Conservation (phyloP, 2,113 vertebrate genomes). For the Motacilla alba region DNA sequence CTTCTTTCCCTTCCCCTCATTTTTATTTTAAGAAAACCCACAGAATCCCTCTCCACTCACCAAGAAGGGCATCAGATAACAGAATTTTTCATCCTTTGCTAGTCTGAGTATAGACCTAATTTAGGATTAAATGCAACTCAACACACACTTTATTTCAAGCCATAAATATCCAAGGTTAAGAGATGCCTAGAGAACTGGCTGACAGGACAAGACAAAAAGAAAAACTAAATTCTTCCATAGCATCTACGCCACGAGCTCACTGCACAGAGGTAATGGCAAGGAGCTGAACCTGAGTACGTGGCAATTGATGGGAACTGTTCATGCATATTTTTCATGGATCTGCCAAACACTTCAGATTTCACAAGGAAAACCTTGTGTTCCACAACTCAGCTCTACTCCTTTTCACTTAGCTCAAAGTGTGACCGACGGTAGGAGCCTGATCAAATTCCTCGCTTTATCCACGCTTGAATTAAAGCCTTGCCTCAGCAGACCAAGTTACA, state of each 20-base stretch:
- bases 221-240: background rate
- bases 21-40: conserved; percentile 26
- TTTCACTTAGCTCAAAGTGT: conserved; percentile 11
- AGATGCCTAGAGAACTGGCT: background rate
- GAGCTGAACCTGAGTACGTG: background rate
- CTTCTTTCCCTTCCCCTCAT: background rate
- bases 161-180: background rate
- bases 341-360: background rate
- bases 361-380: background rate
- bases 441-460: conserved; percentile 61
- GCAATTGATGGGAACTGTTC: background rate
- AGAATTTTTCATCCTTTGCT: background rate
- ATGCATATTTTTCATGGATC: background rate
- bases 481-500: background rate
- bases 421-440: background rate
- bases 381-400: background rate
- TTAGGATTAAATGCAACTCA: background rate
- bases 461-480: conserved; percentile 12
- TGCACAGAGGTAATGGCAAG: background rate
- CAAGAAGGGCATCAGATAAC: background rate
- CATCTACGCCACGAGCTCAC: rapidly evolving
- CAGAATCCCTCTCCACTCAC: rapidly evolving
- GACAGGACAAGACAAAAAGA: background rate
- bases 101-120: background rate
- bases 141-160: background rate